Base-by-base conservation (phyloP, 2,797 vertebrate species). In the Intellagama lesueurii region DNA sequence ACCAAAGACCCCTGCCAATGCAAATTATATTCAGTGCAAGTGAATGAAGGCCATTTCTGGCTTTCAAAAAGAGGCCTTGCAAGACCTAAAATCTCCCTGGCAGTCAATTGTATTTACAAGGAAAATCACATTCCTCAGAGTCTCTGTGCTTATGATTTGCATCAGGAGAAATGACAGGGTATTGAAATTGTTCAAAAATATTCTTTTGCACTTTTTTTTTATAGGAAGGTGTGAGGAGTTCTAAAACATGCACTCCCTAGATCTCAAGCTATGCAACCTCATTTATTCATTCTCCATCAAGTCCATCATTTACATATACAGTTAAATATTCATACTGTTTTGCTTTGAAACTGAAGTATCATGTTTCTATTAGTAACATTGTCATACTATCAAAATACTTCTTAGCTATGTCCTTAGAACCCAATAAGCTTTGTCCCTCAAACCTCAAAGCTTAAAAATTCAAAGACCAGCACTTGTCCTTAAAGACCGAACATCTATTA, bases 341-440 rank as follows among this genome's bases (percentile, higher is more conserved):
- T 90, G 87, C 89, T n/a, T 87, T 49, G 91, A 93, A 94, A 56
- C 35, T 85, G 92, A 83, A 93, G 52, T 28, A 86, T 60, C 76
- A 26, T 30, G 80, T 3, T 86, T 68, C 89, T 93, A 69, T 89
- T 91, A 92, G 91, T 88, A 93, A 94, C 92, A 88, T 30, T 91
- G 64, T 91, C 77, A 90, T 89, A 75, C 7, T 93, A 78, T 87
- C 91, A 68, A 87, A 44, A 26, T 72, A 91, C 89, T 93, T 93
- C 86, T 81, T 83, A 94, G 88, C 80, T 81, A 83, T 28, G 90
- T 93, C 92, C 88, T 91, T 90, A 96, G 83, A 91, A 93, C 90
- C 85, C 89, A 95, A 93, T 92, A 90, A 86, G 89, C 88, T 92
- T 95, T 91, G 94, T 95, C 91, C 93, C 87, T 94, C 96, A 95